Conservation (phyloP, 2,113 vertebrate genomes). For the Tinamus guttatus region DNA sequence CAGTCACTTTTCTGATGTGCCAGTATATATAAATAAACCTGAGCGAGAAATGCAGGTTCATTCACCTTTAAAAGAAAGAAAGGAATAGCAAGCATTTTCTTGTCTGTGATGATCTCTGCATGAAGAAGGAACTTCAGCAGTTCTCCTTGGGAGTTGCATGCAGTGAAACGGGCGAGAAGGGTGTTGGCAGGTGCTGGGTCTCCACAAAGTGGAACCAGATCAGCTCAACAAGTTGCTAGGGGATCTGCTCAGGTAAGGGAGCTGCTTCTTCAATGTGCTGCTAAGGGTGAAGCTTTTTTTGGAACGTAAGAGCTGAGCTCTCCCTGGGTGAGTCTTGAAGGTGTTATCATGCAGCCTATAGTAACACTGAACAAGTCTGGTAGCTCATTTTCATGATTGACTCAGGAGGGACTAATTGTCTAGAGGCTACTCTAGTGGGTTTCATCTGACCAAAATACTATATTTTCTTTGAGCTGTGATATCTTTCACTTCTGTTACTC, state of each 20-base stretch:
- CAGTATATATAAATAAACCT: conserved; percentile 7
- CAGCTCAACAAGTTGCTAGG: neutral
- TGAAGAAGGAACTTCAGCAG: neutral
- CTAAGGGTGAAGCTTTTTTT: neutral
- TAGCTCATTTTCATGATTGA: neutral
- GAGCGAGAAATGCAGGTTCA: neutral
- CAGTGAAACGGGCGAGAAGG: neutral
- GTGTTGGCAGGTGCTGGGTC: neutral
- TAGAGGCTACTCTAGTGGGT: neutral
- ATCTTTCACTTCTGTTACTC: neutral
- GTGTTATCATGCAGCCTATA: neutral
- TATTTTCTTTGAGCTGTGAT: neutral
- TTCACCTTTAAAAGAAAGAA: neutral
- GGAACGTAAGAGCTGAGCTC: neutral
- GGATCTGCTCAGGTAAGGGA: neutral
- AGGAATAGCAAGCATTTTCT: neutral
- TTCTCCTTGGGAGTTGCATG: neutral
- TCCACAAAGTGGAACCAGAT: neutral
- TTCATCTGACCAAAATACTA: neutral
- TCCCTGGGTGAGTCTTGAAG: neutral
- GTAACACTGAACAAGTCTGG: neutral
- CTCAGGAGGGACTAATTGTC: neutral
- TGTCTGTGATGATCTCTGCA: rapidly evolving
- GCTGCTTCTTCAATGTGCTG: neutral
- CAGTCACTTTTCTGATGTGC: neutral